These are phyloP conservation scores for Trachelus iudaicus DNA, from an alignment of 2,888 invertebrate genomes.

Conservation along the genomic window DNA sequence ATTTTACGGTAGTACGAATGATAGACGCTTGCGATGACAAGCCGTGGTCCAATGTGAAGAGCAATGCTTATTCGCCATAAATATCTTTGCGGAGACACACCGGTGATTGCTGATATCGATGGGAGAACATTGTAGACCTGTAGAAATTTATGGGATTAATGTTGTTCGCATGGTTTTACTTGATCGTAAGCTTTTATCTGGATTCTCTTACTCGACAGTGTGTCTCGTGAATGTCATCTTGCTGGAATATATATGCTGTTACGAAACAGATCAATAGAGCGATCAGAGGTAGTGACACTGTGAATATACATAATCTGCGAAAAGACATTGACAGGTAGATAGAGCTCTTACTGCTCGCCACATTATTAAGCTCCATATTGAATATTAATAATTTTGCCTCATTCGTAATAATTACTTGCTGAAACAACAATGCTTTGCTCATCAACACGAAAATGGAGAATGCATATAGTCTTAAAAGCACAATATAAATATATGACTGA, in stretches of 20 bases:
- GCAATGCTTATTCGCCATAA: constrained; percentile 93
- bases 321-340: constrained; percentile 81
- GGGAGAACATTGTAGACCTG: constrained; percentile 95
- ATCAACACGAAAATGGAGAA: not conserved
- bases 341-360: constrained; percentile 59
- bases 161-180: not conserved
- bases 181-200: not conserved
- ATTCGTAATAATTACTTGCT: not conserved
- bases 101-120: constrained; percentile 95
- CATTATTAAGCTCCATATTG: constrained; percentile 60
- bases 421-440: not conserved
- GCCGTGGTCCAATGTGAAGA: constrained; percentile 89
- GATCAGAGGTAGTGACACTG: constrained; percentile 86
- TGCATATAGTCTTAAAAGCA: not conserved
- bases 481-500: not conserved
- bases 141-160: constrained; percentile 34
- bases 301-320: constrained; percentile 83
- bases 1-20: constrained; percentile 82
- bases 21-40: constrained; percentile 89
- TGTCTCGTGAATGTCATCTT: constrained; percentile 94
- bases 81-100: constrained; percentile 91
- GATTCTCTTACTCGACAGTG: constrained; percentile 85
- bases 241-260: constrained; percentile 90
- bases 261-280: constrained; percentile 89
- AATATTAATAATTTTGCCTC: not conserved